Evolutionary conservation across 1,140 invertebrate species (phyloP).

Genomic region (Drosophila biarmipes): DNA sequence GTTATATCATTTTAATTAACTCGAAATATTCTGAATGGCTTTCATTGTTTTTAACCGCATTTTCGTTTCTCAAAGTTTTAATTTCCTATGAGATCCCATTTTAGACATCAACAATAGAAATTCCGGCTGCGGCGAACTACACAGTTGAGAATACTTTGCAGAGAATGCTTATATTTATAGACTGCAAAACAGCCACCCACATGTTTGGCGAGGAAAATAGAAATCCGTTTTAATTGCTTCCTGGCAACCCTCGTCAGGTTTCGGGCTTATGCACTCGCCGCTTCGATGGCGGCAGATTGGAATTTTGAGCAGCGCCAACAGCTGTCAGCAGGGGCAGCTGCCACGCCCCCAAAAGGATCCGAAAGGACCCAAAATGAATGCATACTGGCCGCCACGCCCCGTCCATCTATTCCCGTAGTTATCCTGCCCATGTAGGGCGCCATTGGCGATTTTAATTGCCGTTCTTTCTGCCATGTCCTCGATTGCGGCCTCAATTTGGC

Average conservation of each 20-base stretch:
- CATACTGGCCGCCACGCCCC: constrained; percentile 21
- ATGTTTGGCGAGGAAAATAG: not conserved
- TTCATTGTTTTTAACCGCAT: not conserved
- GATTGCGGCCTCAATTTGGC: constrained; percentile 25
- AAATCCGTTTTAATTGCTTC: constrained; percentile 38
- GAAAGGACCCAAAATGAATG: constrained; percentile 7
- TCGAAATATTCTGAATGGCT: too few relatives aligned
- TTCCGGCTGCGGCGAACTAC: not conserved
- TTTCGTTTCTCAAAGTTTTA: not conserved
- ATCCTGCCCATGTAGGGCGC: constrained; percentile 29
- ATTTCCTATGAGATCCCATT: not conserved
- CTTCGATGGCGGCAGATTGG: constrained; percentile 36
- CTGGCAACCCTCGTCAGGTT: constrained; percentile 22
- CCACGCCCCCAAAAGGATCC: constrained; percentile 14
- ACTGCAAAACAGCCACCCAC: constrained; percentile 13
- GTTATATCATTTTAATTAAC: too few relatives aligned
- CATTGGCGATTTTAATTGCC: constrained; percentile 64
- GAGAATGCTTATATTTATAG: constrained; percentile 13
- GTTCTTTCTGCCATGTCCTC: constrained; percentile 31
- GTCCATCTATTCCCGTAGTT: constrained; percentile 40
- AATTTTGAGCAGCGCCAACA: constrained; percentile 47
- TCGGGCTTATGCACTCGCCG: constrained; percentile 26
- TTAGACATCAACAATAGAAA: not conserved
- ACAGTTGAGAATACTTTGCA: constrained; percentile 27
- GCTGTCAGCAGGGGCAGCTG: constrained; percentile 24